These are phyloP conservation scores for Ormia ochracea DNA, from an alignment of 2,888 invertebrate species.

Conservation along the genomic window DNA sequence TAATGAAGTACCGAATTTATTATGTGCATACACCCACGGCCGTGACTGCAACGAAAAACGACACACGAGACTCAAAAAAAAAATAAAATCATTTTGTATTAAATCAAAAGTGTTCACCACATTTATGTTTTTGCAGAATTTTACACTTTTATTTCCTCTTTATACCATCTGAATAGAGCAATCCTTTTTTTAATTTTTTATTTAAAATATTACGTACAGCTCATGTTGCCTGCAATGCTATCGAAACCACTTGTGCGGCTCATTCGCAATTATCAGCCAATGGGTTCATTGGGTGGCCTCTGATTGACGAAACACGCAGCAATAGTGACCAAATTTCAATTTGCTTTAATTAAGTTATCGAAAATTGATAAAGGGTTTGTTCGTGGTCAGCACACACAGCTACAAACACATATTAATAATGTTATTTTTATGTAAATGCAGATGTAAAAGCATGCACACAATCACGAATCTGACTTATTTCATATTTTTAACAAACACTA, in stretches of 20 bases:
- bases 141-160: not conserved
- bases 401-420: constrained; percentile 19
- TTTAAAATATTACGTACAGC: not conserved
- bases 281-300: not conserved
- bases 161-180: not conserved
- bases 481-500: too few species aligned
- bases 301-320: constrained; percentile 35
- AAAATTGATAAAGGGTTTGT: constrained; percentile 64
- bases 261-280: constrained; percentile 33
- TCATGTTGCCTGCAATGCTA: not conserved
- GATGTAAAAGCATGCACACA: not conserved
- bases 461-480: too few species aligned
- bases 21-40: too few species aligned
- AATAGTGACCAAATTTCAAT: constrained; percentile 64
- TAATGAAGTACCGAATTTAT: too few species aligned
- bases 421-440: not conserved
- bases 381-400: constrained; percentile 54
- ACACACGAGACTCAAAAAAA: not conserved
- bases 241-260: constrained; percentile 35
- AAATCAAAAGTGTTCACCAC: constrained; percentile 1
- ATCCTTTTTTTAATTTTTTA: not conserved
- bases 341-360: constrained; percentile 65
- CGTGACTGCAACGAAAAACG: not conserved
- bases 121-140: constrained; percentile 4
- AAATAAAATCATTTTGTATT: not conserved